Base-by-base conservation (phyloP, 1,140 invertebrate species). In the Stegodyphus mimosarum region DNA sequence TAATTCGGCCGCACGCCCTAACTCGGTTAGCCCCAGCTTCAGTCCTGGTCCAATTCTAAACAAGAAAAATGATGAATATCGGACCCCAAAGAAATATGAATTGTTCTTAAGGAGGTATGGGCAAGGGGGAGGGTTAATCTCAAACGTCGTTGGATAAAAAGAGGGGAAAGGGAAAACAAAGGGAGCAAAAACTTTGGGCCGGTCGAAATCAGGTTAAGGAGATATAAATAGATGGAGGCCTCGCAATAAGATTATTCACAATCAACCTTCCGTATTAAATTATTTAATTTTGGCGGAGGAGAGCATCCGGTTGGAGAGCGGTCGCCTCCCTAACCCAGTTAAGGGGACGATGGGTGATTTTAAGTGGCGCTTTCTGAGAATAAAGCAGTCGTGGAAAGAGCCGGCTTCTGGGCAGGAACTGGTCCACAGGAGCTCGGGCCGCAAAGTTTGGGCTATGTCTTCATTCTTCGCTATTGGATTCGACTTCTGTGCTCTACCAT, bases 261-360 rank as follows among this genome's bases (percentile, higher is more conserved):
- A 78, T 78, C 76, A 78, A 69, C 76, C 76, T 67, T 78, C 76
- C 64, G 63, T 55, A 81, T 81, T 81, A 69, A 81, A 81, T 81
- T 81, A 81, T 81, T 81, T 81, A 73, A 81, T 81, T 81, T 81
- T 69, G 63, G 64, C 50, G 75, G 75, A 67, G 75, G 60, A 63
- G 55, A 60, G 55, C 55, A 60, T 60, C 55, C 55, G 55, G 55
- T 15, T 60, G 55, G 55, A 60, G 55, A 60, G 55, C 15, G 55
- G 55, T 18, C 55, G 50, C 67, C 67, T 52, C 66, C 7, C 77
- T 70, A 80, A 80, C 77, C 18, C n/a, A 70, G 77, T 71, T 70
- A 80, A 80, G 77, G 60, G 74, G 7, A 33, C 33, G 33, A 33
- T 33, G 33, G 33, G 55, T 73, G 71, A 51, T 73, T 73, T 73